phyloP scores from a whole-genome alignment of 2,113 vertebrate genomes.

The Rhea americana region DNA sequence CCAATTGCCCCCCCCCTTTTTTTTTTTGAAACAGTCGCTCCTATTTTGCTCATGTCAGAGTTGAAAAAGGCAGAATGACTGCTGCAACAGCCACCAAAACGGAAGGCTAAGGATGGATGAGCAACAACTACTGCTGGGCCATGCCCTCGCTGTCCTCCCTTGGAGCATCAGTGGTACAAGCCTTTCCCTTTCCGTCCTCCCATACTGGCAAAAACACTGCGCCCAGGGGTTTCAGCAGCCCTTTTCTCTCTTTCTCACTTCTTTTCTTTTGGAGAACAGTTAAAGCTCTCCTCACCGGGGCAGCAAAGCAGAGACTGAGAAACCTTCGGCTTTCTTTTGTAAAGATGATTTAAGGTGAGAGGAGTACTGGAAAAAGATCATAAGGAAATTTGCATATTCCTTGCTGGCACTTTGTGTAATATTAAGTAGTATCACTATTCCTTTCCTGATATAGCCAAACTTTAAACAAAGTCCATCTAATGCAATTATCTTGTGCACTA shows the following conservation, averaged over 20 bases:
- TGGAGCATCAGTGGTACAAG: neutral
- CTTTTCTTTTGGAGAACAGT: neutral
- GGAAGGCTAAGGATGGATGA: neutral
- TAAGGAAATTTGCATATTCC: neutral
- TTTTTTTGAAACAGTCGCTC: neutral
- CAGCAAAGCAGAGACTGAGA: neutral
- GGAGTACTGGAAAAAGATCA: neutral
- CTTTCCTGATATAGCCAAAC: neutral
- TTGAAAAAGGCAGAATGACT: neutral
- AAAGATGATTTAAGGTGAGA: neutral
- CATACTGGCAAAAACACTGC: neutral
- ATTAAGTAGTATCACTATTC: neutral
- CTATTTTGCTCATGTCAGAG: neutral
- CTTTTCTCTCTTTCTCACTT: neutral
- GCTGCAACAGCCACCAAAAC: neutral
- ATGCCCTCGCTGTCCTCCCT: neutral
- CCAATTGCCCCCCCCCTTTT: rapidly evolving
- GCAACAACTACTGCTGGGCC: neutral
- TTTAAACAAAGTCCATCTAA: neutral
- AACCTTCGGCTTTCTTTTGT: neutral
- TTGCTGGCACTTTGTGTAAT: neutral
- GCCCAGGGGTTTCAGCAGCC: neutral
- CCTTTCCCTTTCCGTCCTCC: neutral
- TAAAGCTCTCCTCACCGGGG: neutral
- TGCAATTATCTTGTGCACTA: neutral